Conservation (phyloP, 2,888 invertebrate species). For the Pelosia muscerda region DNA sequence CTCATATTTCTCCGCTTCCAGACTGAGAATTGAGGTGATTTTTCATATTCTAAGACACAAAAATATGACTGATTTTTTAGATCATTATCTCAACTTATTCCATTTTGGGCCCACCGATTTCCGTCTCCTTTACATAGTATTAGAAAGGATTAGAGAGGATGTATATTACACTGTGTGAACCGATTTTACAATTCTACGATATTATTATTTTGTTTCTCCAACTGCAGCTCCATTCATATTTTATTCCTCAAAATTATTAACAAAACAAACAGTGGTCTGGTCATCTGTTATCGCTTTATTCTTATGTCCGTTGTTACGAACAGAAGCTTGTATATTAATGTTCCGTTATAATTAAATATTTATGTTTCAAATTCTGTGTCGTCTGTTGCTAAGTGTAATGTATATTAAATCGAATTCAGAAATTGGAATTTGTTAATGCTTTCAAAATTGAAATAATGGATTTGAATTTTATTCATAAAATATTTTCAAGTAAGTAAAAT, state of each 20-base stretch:
- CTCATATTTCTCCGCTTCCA: no score
- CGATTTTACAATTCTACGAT: background rate
- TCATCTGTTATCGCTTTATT: conserved; percentile 23
- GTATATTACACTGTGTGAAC: no score
- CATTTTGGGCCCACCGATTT: no score
- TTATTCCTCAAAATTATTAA: conserved; percentile 30
- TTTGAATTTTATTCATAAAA: background rate
- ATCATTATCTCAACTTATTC: no score
- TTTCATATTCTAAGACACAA: no score
- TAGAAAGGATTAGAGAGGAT: no score
- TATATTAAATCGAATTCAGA: background rate
- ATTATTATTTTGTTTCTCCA: background rate
- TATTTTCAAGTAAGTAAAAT: background rate
- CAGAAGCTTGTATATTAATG: conserved; percentile 20
- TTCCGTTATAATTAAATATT: background rate
- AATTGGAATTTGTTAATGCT: conserved; percentile 11
- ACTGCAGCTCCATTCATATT: conserved; percentile 28
- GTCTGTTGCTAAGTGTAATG: background rate
- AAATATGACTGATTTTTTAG: no score
- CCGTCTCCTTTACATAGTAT: no score
- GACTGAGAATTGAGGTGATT: no score
- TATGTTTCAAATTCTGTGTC: background rate
- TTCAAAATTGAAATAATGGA: conserved; percentile 4
- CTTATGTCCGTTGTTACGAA: conserved; percentile 23
- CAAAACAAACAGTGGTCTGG: conserved; percentile 38